phyloP scores from a whole-genome alignment of 2,888 invertebrate species.

The Cremastobaeus sp. region DNA sequence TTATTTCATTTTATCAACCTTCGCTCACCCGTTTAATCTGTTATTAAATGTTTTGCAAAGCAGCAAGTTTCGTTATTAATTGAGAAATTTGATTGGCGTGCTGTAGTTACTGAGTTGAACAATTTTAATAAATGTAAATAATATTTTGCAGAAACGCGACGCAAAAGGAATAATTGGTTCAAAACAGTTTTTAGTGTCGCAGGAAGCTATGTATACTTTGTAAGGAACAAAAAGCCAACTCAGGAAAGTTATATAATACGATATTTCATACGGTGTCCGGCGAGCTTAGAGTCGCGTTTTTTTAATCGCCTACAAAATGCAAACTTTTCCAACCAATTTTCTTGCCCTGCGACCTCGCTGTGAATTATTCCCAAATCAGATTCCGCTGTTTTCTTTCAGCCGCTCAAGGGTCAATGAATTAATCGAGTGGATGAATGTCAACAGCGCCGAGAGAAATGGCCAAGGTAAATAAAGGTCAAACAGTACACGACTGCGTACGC shows the following conservation, averaged over 20 bases:
- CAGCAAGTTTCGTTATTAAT: too few species aligned
- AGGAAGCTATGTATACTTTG: constrained; percentile 4
- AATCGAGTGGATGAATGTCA: constrained; percentile 19
- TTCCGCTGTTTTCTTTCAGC: constrained; percentile 15
- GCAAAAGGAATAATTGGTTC: constrained; percentile 43
- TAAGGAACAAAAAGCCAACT: constrained; percentile 9
- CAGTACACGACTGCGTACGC: not conserved
- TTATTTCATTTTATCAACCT: too few species aligned
- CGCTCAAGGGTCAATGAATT: not conserved
- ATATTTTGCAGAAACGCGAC: constrained; percentile 26
- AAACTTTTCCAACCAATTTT: constrained; percentile 37
- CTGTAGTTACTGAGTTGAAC: not conserved
- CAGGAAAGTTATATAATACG: constrained; percentile 35
- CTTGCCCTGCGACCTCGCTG: constrained; percentile 25
- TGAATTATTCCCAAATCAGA: constrained; percentile 31
- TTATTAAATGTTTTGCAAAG: too few species aligned
- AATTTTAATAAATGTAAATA: constrained; percentile 26
- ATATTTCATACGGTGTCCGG: constrained; percentile 49
- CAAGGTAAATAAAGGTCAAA: not conserved
- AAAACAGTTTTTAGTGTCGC: constrained; percentile 30
- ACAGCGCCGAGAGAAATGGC: not conserved
- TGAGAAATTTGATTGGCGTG: constrained; percentile 10
- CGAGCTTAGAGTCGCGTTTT: constrained; percentile 37
- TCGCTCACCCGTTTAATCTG: too few species aligned
- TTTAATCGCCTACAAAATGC: constrained; percentile 18